These are phyloP conservation scores for Drosophila cardini DNA, from an alignment of 1,140 invertebrate genomes.

Conservation along the genomic window DNA sequence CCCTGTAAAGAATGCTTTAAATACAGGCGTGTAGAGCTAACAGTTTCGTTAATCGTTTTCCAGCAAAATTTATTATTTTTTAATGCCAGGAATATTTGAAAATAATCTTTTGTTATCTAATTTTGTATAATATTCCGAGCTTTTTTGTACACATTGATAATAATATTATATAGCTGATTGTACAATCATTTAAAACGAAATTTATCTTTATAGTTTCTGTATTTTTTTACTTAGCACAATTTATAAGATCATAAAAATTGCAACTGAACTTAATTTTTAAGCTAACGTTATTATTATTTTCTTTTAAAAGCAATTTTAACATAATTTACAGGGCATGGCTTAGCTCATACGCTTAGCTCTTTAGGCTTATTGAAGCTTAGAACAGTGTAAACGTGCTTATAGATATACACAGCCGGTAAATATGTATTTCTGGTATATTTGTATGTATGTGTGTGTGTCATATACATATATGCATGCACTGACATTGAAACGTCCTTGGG, in stretches of 20 bases:
- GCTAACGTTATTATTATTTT: too few species aligned
- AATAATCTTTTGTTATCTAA: constrained; percentile 10
- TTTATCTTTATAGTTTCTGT: too few species aligned
- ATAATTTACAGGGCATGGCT: constrained; percentile 10
- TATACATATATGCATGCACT: constrained; percentile 17
- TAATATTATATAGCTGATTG: too few species aligned
- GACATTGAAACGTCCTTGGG: constrained; percentile 77
- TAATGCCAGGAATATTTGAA: background rate
- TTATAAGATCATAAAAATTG: too few species aligned
- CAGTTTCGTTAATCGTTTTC: background rate
- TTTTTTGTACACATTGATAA: background rate
- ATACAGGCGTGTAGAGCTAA: background rate
- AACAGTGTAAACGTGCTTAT: constrained; percentile 25
- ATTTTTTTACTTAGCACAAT: too few species aligned
- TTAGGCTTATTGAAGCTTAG: constrained; percentile 32
- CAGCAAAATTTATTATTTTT: background rate
- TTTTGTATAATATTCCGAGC: background rate
- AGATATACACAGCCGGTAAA: constrained; percentile 20
- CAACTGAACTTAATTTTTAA: too few species aligned
- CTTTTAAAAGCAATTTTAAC: too few species aligned
- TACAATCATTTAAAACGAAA: too few species aligned
- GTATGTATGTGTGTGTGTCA: background rate
- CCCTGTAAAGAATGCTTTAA: background rate
- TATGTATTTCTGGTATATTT: constrained; percentile 1
- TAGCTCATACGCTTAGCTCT: background rate